Evolutionary conservation across 1,140 invertebrate species (phyloP).

Genomic region (Sinonovacula constricta): DNA sequence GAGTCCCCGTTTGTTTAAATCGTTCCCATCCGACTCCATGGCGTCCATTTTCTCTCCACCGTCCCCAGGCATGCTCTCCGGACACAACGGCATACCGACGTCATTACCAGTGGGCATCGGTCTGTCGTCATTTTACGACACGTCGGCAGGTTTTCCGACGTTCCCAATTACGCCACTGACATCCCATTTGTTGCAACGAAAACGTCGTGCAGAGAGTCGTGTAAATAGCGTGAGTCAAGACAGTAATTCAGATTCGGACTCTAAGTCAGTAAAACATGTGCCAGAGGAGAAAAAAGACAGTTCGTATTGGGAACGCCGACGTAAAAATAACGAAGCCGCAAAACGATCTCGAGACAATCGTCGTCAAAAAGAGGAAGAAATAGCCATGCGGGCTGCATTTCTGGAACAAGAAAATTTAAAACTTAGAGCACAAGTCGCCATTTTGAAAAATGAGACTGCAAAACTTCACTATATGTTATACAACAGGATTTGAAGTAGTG

Average conservation of each 20-base stretch:
- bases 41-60: slow-evolving; percentile 41
- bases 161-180: slow-evolving; percentile 69
- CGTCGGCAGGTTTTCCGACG: slow-evolving; percentile 54
- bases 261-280: slow-evolving; percentile 64
- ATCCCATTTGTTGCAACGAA: slow-evolving; percentile 71
- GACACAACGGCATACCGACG: slow-evolving; percentile 32
- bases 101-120: slow-evolving; percentile 37
- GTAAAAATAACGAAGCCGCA: slow-evolving; percentile 97
- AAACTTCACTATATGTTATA: slow-evolving; percentile 76
- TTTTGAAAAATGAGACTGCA: slow-evolving; percentile 82
- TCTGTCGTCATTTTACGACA: slow-evolving; percentile 60
- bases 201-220: slow-evolving; percentile 60
- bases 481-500: slow-evolving; percentile 61
- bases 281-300: slow-evolving; percentile 84
- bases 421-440: slow-evolving; percentile 83
- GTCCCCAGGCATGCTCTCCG: slow-evolving; percentile 49
- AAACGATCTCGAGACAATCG: slow-evolving; percentile 95
- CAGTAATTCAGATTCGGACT: slow-evolving; percentile 35
- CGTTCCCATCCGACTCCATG: slow-evolving; percentile 58
- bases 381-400: slow-evolving; percentile 91
- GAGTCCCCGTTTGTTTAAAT: slow-evolving; percentile 57
- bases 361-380: slow-evolving; percentile 93
- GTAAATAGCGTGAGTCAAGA: slow-evolving; percentile 29
- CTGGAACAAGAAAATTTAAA: slow-evolving; percentile 89
- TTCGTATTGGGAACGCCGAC: slow-evolving; percentile 91